Percentiles rank a stretch among this genome's conserved stretches.
These are phyloP conservation scores for Labeo catla DNA, from an alignment of 2,113 vertebrate genomes.

Conservation along the genomic window DNA sequence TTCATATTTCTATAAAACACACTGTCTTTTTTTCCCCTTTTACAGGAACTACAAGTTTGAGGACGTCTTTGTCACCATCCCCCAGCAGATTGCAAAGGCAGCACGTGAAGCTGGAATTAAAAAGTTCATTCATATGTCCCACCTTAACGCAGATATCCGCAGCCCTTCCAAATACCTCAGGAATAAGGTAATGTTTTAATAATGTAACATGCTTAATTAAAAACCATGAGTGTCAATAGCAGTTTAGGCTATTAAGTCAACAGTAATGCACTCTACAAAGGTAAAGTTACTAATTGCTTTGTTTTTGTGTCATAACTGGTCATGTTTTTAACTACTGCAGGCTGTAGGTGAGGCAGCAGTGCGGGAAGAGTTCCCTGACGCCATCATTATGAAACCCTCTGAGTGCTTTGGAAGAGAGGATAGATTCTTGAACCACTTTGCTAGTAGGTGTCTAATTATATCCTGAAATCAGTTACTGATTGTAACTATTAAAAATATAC, in stretches of 20 bases:
- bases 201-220: neutral
- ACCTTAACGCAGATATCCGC: slow-evolving; percentile 91
- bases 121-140: slow-evolving; percentile 90
- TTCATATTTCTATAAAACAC: neutral
- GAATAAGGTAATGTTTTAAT: slow-evolving; percentile 80
- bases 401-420: slow-evolving; percentile 96
- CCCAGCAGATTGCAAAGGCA: slow-evolving; percentile 82
- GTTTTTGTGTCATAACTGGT: neutral
- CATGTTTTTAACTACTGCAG: slow-evolving; percentile 65
- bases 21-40: slow-evolving; percentile 28
- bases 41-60: slow-evolving; percentile 88
- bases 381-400: slow-evolving; percentile 89
- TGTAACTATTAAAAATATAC: neutral
- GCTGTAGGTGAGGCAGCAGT: slow-evolving; percentile 89
- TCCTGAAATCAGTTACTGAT: neutral
- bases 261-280: too few species aligned
- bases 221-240: neutral
- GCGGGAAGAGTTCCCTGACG: slow-evolving; percentile 89
- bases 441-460: slow-evolving; percentile 74
- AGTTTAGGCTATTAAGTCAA: neutral
- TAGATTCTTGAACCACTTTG: slow-evolving; percentile 90
- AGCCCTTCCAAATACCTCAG: slow-evolving; percentile 92
- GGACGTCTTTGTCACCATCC: slow-evolving; percentile 87
- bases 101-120: slow-evolving; percentile 85
- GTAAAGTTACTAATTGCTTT: neutral